Evolutionary conservation across 2,797 vertebrate species (phyloP).

Genomic region (Notoglanidium macrostoma): DNA sequence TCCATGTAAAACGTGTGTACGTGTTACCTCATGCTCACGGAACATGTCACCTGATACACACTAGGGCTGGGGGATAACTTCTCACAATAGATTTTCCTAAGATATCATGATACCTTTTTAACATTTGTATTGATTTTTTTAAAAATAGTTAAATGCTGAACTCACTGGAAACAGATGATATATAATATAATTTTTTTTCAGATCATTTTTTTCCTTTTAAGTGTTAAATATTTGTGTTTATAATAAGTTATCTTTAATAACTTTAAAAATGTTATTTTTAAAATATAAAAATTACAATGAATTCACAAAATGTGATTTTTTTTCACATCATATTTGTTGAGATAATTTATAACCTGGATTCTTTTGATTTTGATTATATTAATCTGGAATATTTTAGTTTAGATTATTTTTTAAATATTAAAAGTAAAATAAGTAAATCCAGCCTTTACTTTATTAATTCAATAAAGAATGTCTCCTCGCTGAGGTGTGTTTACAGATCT

Average conservation of each 20-base stretch:
- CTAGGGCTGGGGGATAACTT: neutral
- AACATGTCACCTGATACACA: neutral
- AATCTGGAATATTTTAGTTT: no score
- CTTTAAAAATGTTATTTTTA: neutral
- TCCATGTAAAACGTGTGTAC: neutral
- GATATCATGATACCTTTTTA: neutral
- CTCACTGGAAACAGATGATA: no score
- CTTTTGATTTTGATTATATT: neutral
- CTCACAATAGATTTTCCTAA: neutral
- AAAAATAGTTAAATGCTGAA: no score
- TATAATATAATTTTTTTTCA: no score
- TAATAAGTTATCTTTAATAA: neutral
- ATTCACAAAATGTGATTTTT: neutral
- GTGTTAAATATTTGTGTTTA: no score
- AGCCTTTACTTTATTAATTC: no score
- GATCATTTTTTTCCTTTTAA: no score
- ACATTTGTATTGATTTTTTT: neutral
- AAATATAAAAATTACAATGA: neutral
- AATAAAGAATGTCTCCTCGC: no score
- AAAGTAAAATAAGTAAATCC: no score
- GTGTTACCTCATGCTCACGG: neutral
- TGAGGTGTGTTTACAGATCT: no score
- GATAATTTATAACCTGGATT: neutral
- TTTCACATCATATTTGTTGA: no score
- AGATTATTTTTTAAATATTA: no score